These are phyloP conservation scores for Drosophila lutescens DNA, from an alignment of 2,888 invertebrate genomes.

Conservation along the genomic window DNA sequence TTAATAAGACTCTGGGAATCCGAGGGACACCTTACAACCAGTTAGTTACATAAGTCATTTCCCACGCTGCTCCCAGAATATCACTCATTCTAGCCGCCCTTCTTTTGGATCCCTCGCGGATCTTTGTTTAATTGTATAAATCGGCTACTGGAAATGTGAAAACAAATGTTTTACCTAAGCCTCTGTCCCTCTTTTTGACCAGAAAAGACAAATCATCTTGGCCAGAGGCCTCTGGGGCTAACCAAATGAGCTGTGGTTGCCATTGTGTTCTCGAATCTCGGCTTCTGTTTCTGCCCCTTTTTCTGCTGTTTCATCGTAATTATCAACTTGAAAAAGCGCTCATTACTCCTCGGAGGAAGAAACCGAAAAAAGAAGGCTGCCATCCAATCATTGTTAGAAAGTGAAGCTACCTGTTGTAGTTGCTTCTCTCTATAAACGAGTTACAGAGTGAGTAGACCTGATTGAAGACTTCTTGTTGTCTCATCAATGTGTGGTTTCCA, in stretches of 20 bases:
- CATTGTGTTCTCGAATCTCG: constrained; percentile 27
- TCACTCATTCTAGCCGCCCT: constrained; percentile 21
- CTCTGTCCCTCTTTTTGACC: constrained; percentile 5
- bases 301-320: constrained; percentile 75
- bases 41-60: constrained; percentile 66
- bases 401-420: constrained; percentile 53
- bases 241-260: constrained; percentile 63
- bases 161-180: constrained; percentile 76
- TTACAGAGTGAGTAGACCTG: constrained; percentile 28
- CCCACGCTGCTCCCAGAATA: constrained; percentile 71
- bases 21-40: constrained; percentile 19
- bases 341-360: constrained; percentile 52
- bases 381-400: constrained; percentile 68
- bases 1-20: constrained; percentile 58
- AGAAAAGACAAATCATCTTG: constrained; percentile 56
- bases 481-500: constrained; percentile 23
- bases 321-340: constrained; percentile 75
- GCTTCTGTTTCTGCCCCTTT: constrained; percentile 29
- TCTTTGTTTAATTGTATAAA: constrained; percentile 60
- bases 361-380: constrained; percentile 39
- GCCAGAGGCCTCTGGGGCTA: constrained; percentile 41
- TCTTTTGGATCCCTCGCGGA: constrained; percentile 20
- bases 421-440: constrained; percentile 43
- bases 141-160: constrained; percentile 75
- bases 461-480: constrained; percentile 27